Conservation (phyloP, 2,113 vertebrate species). For the Tor tambroides region DNA sequence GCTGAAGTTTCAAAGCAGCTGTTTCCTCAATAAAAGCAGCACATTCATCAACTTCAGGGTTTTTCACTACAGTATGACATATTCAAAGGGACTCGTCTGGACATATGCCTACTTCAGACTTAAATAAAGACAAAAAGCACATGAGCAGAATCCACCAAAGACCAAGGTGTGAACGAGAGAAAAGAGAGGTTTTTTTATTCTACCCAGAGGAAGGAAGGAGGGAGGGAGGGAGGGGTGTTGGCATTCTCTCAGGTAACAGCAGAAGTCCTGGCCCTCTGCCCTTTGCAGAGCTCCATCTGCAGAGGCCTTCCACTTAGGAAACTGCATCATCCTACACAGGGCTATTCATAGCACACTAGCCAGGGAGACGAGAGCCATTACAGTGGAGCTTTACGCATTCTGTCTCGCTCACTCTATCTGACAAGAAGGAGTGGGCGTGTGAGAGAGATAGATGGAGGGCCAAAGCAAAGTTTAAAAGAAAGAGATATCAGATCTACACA, state of each 20-base stretch:
- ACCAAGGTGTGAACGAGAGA: conserved; percentile 65
- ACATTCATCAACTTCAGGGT: conserved; percentile 61
- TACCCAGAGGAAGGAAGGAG: conserved; percentile 23
- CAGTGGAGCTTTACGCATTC: conserved; percentile 45
- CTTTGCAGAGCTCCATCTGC: conserved; percentile 44
- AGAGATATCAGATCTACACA: background rate
- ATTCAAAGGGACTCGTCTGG: conserved; percentile 34
- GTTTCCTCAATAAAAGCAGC: conserved; percentile 64
- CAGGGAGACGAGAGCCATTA: conserved; percentile 58
- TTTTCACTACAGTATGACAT: conserved; percentile 51
- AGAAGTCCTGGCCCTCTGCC: conserved; percentile 64
- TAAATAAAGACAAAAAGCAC: conserved; percentile 67
- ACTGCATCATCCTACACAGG: conserved; percentile 70
- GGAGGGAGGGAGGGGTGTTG: conserved; percentile 47
- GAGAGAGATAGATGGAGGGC: background rate
- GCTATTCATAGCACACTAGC: conserved; percentile 65
- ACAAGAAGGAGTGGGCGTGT: conserved; percentile 29
- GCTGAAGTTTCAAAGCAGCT: conserved; percentile 78
- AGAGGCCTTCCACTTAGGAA: conserved; percentile 66
- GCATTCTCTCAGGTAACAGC: conserved; percentile 70
- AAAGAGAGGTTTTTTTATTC: conserved; percentile 20
- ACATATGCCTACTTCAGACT: conserved; percentile 41
- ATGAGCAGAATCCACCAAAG: conserved; percentile 72
- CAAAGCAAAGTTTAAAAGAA: background rate
- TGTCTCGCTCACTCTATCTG: conserved; percentile 66